Conservation (phyloP, 1,140 invertebrate species). For the Scaptomyza hsui region DNA sequence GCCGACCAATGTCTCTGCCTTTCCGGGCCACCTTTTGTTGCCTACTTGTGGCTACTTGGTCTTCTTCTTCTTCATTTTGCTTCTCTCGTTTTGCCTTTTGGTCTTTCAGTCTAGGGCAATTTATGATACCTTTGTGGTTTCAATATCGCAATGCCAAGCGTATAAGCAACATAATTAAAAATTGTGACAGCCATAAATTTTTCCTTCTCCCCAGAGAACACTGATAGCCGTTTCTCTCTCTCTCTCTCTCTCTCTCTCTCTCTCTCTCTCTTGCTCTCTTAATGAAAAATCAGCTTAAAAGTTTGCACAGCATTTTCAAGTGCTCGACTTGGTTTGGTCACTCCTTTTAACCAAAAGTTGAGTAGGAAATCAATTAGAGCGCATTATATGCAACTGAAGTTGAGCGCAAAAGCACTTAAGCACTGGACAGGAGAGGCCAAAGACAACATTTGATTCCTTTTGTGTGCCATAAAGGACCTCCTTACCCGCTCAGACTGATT, state of each 20-base stretch:
- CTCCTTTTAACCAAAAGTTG: slow-evolving; percentile 11
- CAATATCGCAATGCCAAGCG: slow-evolving; percentile 70
- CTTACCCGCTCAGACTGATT: too few species aligned
- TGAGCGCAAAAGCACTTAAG: slow-evolving; percentile 39
- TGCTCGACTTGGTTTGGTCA: neutral
- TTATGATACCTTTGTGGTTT: slow-evolving; percentile 82
- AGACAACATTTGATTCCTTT: slow-evolving; percentile 55
- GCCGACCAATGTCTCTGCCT: slow-evolving; percentile 12
- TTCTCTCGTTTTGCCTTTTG: neutral
- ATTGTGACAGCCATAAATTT: slow-evolving; percentile 80
- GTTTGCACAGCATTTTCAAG: slow-evolving; percentile 6
- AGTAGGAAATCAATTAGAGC: slow-evolving; percentile 68
- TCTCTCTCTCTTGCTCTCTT: slow-evolving; percentile 1
- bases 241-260: neutral
- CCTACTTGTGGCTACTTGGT: neutral
- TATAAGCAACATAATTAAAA: slow-evolving; percentile 76
- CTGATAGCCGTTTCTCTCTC: slow-evolving; percentile 24
- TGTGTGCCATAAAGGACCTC: slow-evolving; percentile 1
- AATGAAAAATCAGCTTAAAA: slow-evolving; percentile 21
- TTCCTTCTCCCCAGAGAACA: slow-evolving; percentile 34
- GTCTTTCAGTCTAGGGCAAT: slow-evolving; percentile 53
- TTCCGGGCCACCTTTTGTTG: slow-evolving; percentile 36
- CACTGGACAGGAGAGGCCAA: neutral
- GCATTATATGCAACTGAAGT: slow-evolving; percentile 54
- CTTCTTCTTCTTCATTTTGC: slow-evolving; percentile 9